Conservation (phyloP, 2,113 vertebrate species). For the Periophthalmus modestus region DNA sequence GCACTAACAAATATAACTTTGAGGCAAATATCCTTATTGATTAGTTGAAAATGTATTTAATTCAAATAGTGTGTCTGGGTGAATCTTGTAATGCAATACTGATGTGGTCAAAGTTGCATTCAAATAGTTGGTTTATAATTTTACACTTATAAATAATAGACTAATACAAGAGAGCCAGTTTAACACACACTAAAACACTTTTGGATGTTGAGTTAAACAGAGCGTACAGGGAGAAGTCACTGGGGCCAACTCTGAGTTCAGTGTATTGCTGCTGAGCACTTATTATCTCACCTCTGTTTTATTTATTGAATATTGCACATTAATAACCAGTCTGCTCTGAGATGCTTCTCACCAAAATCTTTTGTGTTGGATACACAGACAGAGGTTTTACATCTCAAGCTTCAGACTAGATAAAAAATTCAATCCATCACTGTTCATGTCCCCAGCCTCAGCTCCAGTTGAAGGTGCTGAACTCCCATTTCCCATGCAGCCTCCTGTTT, state of each 20-base stretch:
- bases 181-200: not conserved
- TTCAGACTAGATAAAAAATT: constrained; percentile 14
- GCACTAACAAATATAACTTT: not conserved
- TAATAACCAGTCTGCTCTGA: not conserved
- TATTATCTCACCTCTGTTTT: not conserved
- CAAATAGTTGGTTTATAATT: not conserved
- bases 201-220: not conserved
- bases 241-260: constrained; percentile 7
- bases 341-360: not conserved
- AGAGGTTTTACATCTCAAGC: constrained; percentile 17
- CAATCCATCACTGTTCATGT: not conserved
- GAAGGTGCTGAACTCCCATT: constrained; percentile 17
- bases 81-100: not conserved
- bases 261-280: constrained; percentile 30
- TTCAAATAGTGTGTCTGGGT: not conserved
- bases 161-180: not conserved
- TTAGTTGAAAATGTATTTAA: not conserved
- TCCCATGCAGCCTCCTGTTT: constrained; percentile 36
- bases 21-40: not conserved
- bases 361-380: constrained; percentile 19
- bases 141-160: not conserved
- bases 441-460: not conserved
- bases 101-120: not conserved
- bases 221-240: not conserved
- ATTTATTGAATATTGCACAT: constrained; percentile 10